Evolutionary conservation across 2,888 invertebrate species (phyloP).

Genomic region (Toxonevra muliebris): DNA sequence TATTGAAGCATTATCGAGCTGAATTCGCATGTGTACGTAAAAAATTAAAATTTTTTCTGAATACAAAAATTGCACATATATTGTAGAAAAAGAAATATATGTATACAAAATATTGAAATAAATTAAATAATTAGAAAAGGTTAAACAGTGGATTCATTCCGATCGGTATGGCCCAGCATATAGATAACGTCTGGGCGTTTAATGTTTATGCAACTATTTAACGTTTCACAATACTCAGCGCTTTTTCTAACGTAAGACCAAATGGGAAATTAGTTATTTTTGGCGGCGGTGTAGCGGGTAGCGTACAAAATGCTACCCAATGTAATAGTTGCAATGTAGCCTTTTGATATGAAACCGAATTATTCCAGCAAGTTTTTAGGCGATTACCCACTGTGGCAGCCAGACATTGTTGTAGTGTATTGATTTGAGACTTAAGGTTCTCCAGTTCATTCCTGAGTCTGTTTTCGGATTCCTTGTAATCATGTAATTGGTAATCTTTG

Average conservation of each 20-base stretch:
- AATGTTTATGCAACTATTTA: slow-evolving; percentile 9
- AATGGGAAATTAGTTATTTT: slow-evolving; percentile 37
- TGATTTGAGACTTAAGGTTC: slow-evolving; percentile 38
- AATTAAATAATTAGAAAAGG: slow-evolving; percentile 25
- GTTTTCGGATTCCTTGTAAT: slow-evolving; percentile 37
- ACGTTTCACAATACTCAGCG: slow-evolving; percentile 40
- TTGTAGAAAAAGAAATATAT: too few relatives aligned
- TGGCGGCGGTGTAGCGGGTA: slow-evolving; percentile 55
- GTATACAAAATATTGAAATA: slow-evolving; percentile 20
- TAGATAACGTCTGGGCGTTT: neutral
- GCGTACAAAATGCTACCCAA: slow-evolving; percentile 51
- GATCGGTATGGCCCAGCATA: too few relatives aligned
- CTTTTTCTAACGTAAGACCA: slow-evolving; percentile 41
- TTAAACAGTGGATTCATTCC: neutral
- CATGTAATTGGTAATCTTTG: slow-evolving; percentile 42
- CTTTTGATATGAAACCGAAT: slow-evolving; percentile 46
- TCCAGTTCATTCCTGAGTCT: slow-evolving; percentile 45
- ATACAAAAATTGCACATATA: too few relatives aligned
- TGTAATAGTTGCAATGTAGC: slow-evolving; percentile 53
- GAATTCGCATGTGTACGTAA: too few relatives aligned
- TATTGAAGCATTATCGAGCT: too few relatives aligned
- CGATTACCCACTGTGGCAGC: slow-evolving; percentile 52
- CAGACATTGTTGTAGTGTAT: slow-evolving; percentile 47
- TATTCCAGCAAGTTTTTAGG: slow-evolving; percentile 47
- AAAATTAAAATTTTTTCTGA: too few relatives aligned